These are phyloP conservation scores for Zeus faber DNA, from an alignment of 2,113 vertebrate genomes.

Conservation along the genomic window DNA sequence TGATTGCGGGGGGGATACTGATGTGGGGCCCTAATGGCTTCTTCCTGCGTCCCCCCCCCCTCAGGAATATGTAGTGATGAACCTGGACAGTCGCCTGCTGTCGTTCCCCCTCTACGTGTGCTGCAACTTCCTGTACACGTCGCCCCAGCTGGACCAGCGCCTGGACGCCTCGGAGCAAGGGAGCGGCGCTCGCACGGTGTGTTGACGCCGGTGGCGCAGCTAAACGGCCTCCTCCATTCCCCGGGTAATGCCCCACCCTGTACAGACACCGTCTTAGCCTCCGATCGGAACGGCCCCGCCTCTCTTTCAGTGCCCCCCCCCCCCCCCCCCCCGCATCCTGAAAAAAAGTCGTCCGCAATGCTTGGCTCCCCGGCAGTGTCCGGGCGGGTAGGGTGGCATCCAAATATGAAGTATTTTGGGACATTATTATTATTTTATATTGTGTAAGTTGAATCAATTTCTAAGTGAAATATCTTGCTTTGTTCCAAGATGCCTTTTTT, in stretches of 20 bases:
- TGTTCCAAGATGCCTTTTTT: neutral
- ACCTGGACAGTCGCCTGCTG: conserved; percentile 90
- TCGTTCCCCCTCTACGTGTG: conserved; percentile 94
- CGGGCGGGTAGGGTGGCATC: too few relatives aligned
- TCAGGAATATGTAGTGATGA: conserved; percentile 96
- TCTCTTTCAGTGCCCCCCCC: too few relatives aligned
- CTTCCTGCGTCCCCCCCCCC: conserved; percentile 15
- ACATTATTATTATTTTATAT: neutral
- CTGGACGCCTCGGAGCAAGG: conserved; percentile 57
- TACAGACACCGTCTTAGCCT: neutral
- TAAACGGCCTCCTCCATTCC: conserved; percentile 15
- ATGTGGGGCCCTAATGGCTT: too few relatives aligned
- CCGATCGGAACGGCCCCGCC: neutral
- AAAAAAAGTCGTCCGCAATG: too few relatives aligned
- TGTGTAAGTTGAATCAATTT: neutral
- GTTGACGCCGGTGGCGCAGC: conserved; percentile 48
- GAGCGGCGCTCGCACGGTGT: conserved; percentile 48
- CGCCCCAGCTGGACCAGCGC: conserved; percentile 75
- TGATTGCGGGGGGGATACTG: too few relatives aligned
- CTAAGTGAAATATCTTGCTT: neutral
- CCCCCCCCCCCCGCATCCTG: too few relatives aligned
- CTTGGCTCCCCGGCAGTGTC: too few relatives aligned
- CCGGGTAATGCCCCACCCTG: neutral
- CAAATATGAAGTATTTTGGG: too few relatives aligned
- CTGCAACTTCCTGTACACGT: conserved; percentile 96